phyloP scores from a whole-genome alignment of 2,888 invertebrate genomes.

The Drosophila colorata region DNA sequence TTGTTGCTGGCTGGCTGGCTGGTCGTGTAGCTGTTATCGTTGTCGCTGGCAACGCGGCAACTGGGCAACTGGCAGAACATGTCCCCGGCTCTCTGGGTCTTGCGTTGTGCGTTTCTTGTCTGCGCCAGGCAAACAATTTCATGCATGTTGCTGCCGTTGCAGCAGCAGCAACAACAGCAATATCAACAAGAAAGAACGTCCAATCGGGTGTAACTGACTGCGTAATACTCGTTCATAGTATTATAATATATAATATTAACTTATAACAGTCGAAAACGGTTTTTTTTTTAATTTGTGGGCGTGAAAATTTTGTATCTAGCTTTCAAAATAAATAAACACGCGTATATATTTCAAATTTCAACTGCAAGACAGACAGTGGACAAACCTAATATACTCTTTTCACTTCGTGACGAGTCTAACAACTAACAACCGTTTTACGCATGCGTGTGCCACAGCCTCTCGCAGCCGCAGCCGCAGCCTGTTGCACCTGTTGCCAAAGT shows the following conservation, averaged over 20 bases:
- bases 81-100: constrained; percentile 50
- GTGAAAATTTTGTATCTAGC: too few relatives aligned
- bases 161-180: constrained; percentile 28
- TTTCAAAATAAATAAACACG: too few relatives aligned
- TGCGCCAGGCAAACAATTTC: constrained; percentile 60
- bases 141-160: constrained; percentile 73
- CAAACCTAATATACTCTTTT: too few relatives aligned
- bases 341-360: too few relatives aligned
- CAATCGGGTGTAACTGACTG: too few relatives aligned
- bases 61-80: constrained; percentile 67
- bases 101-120: constrained; percentile 38
- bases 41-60: constrained; percentile 54
- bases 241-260: too few relatives aligned
- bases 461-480: constrained; percentile 34
- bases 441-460: constrained; percentile 70
- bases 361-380: too few relatives aligned
- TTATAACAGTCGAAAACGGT: too few relatives aligned
- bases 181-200: constrained; percentile 18
- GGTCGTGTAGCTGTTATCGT: constrained; percentile 64
- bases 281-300: too few relatives aligned
- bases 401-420: not conserved
- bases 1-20: constrained; percentile 62
- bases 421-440: constrained; percentile 76
- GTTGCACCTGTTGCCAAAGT: constrained; percentile 67
- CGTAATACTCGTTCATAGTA: too few relatives aligned